Conservation (phyloP, 37 sponge, comb jelly and placozoan genomes). For the Crambe crambe region DNA sequence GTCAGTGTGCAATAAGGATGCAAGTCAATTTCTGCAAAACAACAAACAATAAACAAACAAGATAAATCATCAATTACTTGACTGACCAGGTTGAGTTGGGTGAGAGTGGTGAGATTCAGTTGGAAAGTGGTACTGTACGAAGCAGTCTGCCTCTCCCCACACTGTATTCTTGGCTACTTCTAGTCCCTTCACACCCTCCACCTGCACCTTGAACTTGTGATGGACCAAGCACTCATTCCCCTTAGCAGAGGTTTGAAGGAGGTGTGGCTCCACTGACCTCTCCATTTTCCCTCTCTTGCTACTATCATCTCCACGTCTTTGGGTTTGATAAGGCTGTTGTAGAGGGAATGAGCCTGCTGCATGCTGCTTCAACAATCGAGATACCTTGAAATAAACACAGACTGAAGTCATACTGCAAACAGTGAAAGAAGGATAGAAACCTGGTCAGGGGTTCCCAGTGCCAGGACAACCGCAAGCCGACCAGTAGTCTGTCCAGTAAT, state of each 20-base stretch:
- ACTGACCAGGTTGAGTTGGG: background rate
- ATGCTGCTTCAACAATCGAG: slow-evolving; percentile 43
- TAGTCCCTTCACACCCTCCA: slow-evolving; percentile 44
- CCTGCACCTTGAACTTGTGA: slow-evolving; percentile 55
- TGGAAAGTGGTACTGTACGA: slow-evolving; percentile 86
- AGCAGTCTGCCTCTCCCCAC: slow-evolving; percentile 93
- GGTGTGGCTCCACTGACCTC: background rate
- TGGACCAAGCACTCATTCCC: background rate
- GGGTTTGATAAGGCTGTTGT: slow-evolving; percentile 12
- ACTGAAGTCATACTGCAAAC: background rate
- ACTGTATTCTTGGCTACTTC: slow-evolving; percentile 39
- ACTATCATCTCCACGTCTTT: background rate
- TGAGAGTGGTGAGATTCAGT: background rate
- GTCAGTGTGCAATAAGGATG: slow-evolving; percentile 58
- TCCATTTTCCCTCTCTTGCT: background rate
- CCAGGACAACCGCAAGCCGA: slow-evolving; percentile 59
- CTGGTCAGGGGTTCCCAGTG: slow-evolving; percentile 69
- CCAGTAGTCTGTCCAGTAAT: slow-evolving; percentile 62
- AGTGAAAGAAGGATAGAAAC: slow-evolving; percentile 5
- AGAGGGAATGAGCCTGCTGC: slow-evolving; percentile 50
- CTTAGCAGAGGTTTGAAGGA: background rate
- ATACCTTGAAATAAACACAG: slow-evolving; percentile 17
- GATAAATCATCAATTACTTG: too few relatives aligned
- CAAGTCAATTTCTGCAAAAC: slow-evolving; percentile 5
- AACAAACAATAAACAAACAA: background rate